A percentile compares a stretch with the other conserved stretches of the same genome.
Evolutionary conservation across 2,113 vertebrate genomes (phyloP).

Genomic region (Pseudorectes ferrugineus): DNA sequence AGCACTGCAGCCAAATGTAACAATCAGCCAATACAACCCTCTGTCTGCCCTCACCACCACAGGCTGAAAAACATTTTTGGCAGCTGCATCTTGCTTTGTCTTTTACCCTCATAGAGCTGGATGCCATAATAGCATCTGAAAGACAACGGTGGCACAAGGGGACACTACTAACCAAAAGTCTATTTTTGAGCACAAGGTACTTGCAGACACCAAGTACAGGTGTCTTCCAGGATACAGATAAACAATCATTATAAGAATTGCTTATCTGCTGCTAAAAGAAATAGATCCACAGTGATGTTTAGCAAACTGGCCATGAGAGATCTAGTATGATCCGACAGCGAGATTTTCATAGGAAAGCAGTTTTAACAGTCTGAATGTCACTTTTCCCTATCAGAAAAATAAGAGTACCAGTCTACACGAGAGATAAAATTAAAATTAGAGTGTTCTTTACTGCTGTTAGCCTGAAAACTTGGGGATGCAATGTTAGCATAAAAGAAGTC

Average conservation of each 20-base stretch:
- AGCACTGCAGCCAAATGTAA: neutral
- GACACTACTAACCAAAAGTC: neutral
- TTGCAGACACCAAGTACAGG: neutral
- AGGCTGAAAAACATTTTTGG: neutral
- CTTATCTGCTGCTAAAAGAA: neutral
- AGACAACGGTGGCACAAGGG: neutral
- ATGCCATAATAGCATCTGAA: neutral
- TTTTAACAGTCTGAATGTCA: neutral
- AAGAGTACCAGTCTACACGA: neutral
- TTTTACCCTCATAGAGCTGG: neutral
- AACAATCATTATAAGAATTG: neutral
- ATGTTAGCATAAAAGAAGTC: neutral
- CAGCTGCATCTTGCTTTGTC: neutral
- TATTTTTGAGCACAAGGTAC: neutral
- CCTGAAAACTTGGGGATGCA: neutral
- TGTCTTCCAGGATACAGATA: neutral
- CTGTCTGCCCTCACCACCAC: neutral
- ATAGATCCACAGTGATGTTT: neutral
- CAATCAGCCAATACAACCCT: neutral
- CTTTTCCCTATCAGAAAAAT: neutral
- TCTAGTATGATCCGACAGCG: neutral
- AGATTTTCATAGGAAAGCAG: neutral
- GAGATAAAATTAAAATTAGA: neutral
- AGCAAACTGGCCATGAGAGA: neutral
- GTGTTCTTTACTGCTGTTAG: neutral